Percentiles rank a stretch among this genome's conserved stretches.
phyloP scores from a whole-genome alignment of 2,888 invertebrate species.

The Heliconius hortense region DNA sequence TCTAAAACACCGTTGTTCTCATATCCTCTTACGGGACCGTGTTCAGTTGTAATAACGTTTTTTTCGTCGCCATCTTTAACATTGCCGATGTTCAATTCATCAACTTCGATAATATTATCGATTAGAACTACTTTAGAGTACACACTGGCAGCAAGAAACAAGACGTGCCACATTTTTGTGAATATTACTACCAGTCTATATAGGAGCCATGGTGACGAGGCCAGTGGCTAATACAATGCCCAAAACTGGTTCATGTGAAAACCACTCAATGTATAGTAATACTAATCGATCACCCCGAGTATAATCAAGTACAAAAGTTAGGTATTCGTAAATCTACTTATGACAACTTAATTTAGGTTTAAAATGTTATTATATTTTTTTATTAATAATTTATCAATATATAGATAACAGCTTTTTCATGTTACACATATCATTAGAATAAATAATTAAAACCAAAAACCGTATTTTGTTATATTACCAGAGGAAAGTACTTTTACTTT shows the following conservation, averaged over 20 bases:
- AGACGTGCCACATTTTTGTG: conserved; percentile 31
- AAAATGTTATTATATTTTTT: not conserved
- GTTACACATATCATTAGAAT: no score
- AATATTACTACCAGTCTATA: conserved; percentile 11
- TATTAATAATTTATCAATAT: no score
- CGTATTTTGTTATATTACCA: no score
- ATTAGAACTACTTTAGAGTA: not conserved
- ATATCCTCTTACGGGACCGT: conserved; percentile 56
- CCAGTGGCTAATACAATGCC: conserved; percentile 15
- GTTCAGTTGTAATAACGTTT: conserved; percentile 50
- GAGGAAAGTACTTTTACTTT: no score
- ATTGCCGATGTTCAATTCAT: not conserved
- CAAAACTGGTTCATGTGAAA: conserved; percentile 31
- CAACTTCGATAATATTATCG: not conserved
- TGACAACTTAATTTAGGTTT: not conserved
- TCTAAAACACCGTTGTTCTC: conserved; percentile 50
- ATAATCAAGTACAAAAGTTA: conserved; percentile 6
- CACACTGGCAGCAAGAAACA: conserved; percentile 13
- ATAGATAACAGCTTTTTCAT: no score
- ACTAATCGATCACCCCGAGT: conserved; percentile 26
- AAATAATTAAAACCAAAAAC: no score
- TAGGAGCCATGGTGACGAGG: conserved; percentile 17
- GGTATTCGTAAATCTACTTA: no score
- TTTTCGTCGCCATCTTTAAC: not conserved
- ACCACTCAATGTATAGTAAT: conserved; percentile 30